Evolutionary conservation across 2,113 vertebrate genomes (phyloP), one percentile per base, ranked within the genome.

Genomic region (Toxotes jaculatrix): DNA sequence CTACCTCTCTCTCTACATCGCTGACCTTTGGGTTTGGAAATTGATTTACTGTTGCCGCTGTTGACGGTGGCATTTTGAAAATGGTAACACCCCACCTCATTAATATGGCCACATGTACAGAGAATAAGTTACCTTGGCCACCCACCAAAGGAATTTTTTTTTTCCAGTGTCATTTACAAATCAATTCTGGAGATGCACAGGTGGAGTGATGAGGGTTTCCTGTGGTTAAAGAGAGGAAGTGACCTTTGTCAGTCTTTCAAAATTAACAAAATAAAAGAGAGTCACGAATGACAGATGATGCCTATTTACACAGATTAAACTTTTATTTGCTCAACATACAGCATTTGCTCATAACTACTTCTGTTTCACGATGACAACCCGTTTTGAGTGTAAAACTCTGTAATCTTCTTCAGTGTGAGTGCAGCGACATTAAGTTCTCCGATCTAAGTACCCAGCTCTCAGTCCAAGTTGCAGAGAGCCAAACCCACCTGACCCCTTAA

Each of bases 51-150:
- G 92, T 93, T 93, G 90, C 91, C 78, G 80, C 92, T 76, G 93
- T 92, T 93, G 89, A 94, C 7, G 90, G 86, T 96, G 95, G 94
- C 95, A 95, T 96, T 95, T 96, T 90, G 90, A 93, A 94, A 94
- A 94, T 94, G 93, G 92, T 94, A 93, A 92, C 91, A 93, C 91
- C 91, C 83, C 79, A 81, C 86, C 93, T 95, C 91, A 93, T 96
- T 95, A 96, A 95, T 94, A 92, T 77, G 89, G 89, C 87, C 84
- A 87, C 89, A 91, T 93, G 88, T 88, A 87, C 82, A 65, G 78
- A 82, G 89, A 92, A 92, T 90, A 79, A 83, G 85, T 88, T 88
- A 82, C 89, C 84, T 77, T 78, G 80, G 82, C 79, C 83, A 80
- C 36, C 87, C 59, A 73, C 86, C 86, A 86, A 73, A 85, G 61